A percentile compares a stretch with the other conserved stretches of the same genome.
Conservation (phyloP, 2,888 invertebrate species). For the Elgonia sp. region DNA sequence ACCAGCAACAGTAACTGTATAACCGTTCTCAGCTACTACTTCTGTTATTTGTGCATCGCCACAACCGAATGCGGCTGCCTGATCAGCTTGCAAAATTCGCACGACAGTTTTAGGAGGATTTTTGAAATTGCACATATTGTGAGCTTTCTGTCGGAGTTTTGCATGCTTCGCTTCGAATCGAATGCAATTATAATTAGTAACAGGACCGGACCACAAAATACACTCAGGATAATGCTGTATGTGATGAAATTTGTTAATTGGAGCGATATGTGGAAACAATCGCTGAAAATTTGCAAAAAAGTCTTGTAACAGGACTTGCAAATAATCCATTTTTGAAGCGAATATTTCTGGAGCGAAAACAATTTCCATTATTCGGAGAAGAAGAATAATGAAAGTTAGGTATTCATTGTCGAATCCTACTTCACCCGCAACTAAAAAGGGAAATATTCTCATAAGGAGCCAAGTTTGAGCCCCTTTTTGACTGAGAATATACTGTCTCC, state of each 20-base stretch:
- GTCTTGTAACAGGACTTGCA: slow-evolving; percentile 29
- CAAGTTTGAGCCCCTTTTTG: slow-evolving; percentile 77
- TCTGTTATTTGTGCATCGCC: too few species aligned
- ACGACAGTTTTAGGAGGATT: slow-evolving; percentile 69
- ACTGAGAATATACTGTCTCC: slow-evolving; percentile 64
- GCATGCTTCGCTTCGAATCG: slow-evolving; percentile 70
- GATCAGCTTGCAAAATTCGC: slow-evolving; percentile 27
- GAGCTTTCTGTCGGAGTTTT: slow-evolving; percentile 19
- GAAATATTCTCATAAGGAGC: slow-evolving; percentile 70
- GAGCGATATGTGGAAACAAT: slow-evolving; percentile 72
- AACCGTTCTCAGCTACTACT: too few species aligned
- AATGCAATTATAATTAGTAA: slow-evolving; percentile 57
- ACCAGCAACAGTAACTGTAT: too few species aligned
- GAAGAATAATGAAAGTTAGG: background rate
- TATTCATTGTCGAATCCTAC: slow-evolving; percentile 58
- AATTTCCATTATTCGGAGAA: slow-evolving; percentile 35
- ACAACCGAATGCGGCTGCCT: too few species aligned
- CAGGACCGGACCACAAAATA: slow-evolving; percentile 64
- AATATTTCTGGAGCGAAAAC: slow-evolving; percentile 30
- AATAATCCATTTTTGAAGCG: background rate
- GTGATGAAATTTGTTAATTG: slow-evolving; percentile 76
- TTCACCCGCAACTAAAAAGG: slow-evolving; percentile 73
- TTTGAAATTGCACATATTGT: slow-evolving; percentile 70
- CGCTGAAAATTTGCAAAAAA: slow-evolving; percentile 7
- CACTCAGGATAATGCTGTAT: slow-evolving; percentile 62